phyloP scores from a whole-genome alignment of 2,888 invertebrate genomes.

The Drosophila leonis region DNA sequence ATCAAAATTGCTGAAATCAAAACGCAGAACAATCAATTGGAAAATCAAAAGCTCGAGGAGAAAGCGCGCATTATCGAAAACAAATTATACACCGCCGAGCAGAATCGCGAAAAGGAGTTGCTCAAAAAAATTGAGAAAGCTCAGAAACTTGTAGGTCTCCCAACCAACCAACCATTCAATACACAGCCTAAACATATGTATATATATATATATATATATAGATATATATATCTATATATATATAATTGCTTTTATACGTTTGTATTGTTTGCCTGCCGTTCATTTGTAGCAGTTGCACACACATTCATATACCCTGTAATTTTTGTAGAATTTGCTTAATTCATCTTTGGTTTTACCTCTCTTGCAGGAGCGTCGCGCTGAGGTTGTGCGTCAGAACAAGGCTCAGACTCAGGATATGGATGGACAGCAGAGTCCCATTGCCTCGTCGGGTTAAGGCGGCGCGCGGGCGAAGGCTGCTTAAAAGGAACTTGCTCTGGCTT shows the following conservation, averaged over 20 bases:
- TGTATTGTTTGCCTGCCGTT: conserved; percentile 54
- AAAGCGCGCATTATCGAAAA: conserved; percentile 90
- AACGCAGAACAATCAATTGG: conserved; percentile 87
- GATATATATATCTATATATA: background rate
- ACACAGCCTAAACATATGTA: background rate
- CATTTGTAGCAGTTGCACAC: conserved; percentile 41
- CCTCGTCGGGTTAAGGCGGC: conserved; percentile 88
- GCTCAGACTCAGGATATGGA: conserved; percentile 86
- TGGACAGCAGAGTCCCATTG: conserved; percentile 87
- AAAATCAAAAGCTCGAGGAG: conserved; percentile 89
- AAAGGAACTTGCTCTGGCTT: conserved; percentile 31
- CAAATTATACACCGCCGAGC: conserved; percentile 92
- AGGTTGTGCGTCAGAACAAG: conserved; percentile 96
- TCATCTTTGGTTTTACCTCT: conserved; percentile 7
- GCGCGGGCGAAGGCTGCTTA: background rate
- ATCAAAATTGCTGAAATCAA: conserved; percentile 90
- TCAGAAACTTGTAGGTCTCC: conserved; percentile 91
- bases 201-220: background rate
- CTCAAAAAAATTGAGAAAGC: conserved; percentile 94
- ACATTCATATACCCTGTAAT: background rate
- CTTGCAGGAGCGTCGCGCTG: conserved; percentile 94
- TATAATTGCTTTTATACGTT: conserved; percentile 17
- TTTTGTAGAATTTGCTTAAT: background rate
- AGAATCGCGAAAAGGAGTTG: conserved; percentile 93
- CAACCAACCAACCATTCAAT: background rate